Base-by-base conservation (phyloP, 2,797 vertebrate species). In the Cheirogaleus major region DNA sequence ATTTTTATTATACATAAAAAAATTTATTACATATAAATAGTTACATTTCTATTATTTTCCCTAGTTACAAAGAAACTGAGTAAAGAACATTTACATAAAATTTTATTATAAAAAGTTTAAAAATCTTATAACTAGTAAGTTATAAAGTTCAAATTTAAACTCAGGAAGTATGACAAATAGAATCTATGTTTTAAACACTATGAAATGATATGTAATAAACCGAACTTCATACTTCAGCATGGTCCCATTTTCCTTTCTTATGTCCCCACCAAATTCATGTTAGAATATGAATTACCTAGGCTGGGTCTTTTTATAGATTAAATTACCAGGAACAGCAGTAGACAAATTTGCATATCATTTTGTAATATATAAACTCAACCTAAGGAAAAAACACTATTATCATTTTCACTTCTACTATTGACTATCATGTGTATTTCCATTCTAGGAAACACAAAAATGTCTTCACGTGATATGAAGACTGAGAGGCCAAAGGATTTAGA, bases 401-500 rank as follows among this genome's bases (percentile, higher is more conserved):
- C 2, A 0, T 72, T 30, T n/a, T 48, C 2, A 45, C 5, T 18
- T 76, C 41, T 72, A 65, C 11, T 1, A 50, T 30, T 87, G 63
- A 59, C 18, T 59, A 30, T 86, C 17, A 35, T 8, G 50, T 43
- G 86, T 93, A 89, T 50, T 95, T 93, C 45, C 14, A 27, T 80
- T 43, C 30, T 41, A 83, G 81, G 18, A 95, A 96, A 81, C 23
- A 52, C 43, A 91, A 97, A 96, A 91, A 2, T 9, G 55, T n/a
- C 12, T 2, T 83, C 10, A 2, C 43, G 2, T 80, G 38, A 84
- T 41, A 73, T 52, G 15, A 75, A 76, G 12, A 87, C n/a, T 45
- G 30, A 78, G 32, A 89, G 23, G 89, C 35, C 69, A 73, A 72
- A 86, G 52, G 13, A 75, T 83, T 91, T 83, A 63, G 23, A 70